These are phyloP conservation scores for Nibea coibor DNA, from an alignment of 2,113 vertebrate species.

Conservation along the genomic window DNA sequence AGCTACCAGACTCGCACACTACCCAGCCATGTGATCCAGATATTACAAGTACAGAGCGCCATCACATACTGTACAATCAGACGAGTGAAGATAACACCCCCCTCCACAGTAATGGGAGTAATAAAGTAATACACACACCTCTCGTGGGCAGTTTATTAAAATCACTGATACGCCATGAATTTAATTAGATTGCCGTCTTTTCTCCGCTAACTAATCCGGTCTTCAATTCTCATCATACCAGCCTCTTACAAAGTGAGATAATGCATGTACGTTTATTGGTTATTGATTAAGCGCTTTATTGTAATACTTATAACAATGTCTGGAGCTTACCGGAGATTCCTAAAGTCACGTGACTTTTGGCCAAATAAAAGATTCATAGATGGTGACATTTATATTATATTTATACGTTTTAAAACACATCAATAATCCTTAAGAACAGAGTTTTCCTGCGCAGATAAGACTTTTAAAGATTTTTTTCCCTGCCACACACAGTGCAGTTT, in stretches of 20 bases:
- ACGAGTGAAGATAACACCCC: not conserved
- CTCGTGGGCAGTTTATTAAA: slow-evolving; percentile 31
- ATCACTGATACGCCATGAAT: slow-evolving; percentile 3
- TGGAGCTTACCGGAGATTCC: not conserved
- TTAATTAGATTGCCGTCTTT: slow-evolving; percentile 15
- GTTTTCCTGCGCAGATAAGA: too few relatives aligned
- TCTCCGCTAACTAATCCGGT: slow-evolving; percentile 15
- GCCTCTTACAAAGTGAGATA: not conserved
- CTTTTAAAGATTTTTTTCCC: not conserved
- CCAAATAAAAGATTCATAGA: not conserved
- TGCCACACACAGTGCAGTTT: not conserved
- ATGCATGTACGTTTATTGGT: not conserved
- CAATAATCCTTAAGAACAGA: not conserved
- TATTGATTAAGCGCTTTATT: not conserved
- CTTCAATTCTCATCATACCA: not conserved
- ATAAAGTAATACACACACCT: slow-evolving; percentile 25
- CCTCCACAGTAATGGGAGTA: slow-evolving; percentile 14
- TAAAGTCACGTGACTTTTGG: not conserved
- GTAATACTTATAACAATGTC: not conserved
- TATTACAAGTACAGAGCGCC: slow-evolving; percentile 1
- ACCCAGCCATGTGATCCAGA: slow-evolving; percentile 12
- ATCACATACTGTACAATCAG: not conserved
- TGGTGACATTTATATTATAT: too few relatives aligned
- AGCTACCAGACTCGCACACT: slow-evolving; percentile 16
- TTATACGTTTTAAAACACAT: not conserved